Base-by-base conservation (phyloP, 2,797 vertebrate species). In the Pachyuromys duprasi region DNA sequence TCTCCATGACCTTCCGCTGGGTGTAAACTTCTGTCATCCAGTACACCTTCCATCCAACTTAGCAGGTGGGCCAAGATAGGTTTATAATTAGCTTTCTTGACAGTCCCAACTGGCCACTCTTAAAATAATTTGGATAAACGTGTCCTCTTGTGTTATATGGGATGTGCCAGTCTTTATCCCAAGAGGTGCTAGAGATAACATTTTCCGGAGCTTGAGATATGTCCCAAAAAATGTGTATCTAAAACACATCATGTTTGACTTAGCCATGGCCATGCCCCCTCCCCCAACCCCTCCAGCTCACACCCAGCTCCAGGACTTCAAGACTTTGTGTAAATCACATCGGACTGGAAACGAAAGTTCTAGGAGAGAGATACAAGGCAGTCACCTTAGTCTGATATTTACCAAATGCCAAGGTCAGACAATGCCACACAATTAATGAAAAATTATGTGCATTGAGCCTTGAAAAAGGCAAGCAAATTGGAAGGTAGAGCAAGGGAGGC, bases 71-170 rank as follows among this genome's bases (percentile, higher is more conserved):
- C 36, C 67, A 80, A 72, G 80, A 67, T 53, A 18, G 33, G 26
- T 86, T 76, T 87, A 83, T 72, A 88, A 93, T 94, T 95, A 75
- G 72, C 93, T 93, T 96, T 93, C 57, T 78, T 86, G 45, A 90
- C 45, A 90, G 69, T 17, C 89, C 81, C 90, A 87, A 78, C 60
- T 67, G 78, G 78, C 67, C 24, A 39, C 74, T 95, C 94, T 89
- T 81, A 82, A 91, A 96, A 95, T 92, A 86, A 55, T 95, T 95
- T 18, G 42, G 55, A 78, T 93, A 86, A 93, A 63, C 53, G 63
- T 90, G 87, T 81, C 49, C 65, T 80, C 72, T 91, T 82, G 39
- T 57, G n/a, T 80, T 93, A 4, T n/a, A 33, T 63, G 53, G 60
- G 31, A 5, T 69, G 45, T 75, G 74, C 83, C 67, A 65, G 24